Evolutionary conservation across 2,888 invertebrate genomes (phyloP).

Genomic region (Ochropleura plecta): DNA sequence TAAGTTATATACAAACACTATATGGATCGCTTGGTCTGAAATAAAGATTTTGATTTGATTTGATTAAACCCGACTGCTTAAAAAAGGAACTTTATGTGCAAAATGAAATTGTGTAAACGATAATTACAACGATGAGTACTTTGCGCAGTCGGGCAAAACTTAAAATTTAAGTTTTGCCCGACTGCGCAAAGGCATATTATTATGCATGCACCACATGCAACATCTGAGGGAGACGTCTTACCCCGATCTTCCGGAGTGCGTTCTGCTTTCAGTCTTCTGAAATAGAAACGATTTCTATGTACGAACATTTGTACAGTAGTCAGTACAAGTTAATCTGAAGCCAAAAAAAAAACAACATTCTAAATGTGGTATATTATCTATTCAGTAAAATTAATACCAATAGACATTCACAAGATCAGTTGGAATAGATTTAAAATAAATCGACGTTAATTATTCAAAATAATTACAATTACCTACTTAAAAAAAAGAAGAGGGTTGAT

Average conservation of each 20-base stretch:
- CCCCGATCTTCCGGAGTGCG: background rate
- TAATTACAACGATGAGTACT: background rate
- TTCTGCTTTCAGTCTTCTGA: conserved; percentile 21
- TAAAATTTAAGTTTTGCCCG: background rate
- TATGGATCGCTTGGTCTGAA: no score
- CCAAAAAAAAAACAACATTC: background rate
- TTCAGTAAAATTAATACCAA: background rate
- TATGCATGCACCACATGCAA: conserved; percentile 9
- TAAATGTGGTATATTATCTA: background rate
- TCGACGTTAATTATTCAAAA: background rate
- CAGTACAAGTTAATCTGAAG: background rate
- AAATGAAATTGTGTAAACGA: background rate
- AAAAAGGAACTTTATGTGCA: background rate
- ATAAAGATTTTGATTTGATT: no score
- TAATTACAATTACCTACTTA: no score
- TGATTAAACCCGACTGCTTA: background rate
- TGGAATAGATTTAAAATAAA: background rate
- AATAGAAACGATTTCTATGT: conserved; percentile 25
- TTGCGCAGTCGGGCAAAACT: background rate
- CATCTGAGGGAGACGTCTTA: background rate
- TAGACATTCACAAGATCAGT: background rate
- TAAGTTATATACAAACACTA: no score
- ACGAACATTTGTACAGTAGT: background rate
- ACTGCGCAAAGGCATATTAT: background rate
- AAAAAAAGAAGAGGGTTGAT: no score